Percentiles rank a stretch among this genome's conserved stretches.
Evolutionary conservation across 2,113 vertebrate genomes (phyloP).

Genomic region (Phalacrocorax pelagicus): DNA sequence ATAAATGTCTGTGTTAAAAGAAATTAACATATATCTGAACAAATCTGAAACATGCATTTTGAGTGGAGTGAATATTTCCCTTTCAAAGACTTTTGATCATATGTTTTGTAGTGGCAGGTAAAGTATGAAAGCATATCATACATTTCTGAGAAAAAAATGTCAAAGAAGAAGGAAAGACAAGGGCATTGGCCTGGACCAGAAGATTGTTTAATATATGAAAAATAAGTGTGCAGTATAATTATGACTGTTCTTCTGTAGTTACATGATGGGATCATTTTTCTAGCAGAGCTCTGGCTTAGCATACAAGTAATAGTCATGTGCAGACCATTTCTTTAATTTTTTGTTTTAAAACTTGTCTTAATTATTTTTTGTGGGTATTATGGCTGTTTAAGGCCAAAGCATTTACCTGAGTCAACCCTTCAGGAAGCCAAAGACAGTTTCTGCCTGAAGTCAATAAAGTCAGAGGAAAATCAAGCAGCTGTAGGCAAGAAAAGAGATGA

Average conservation of each 20-base stretch:
- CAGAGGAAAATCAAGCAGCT: not conserved
- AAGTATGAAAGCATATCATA: not conserved
- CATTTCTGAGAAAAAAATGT: not conserved
- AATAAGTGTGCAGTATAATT: not conserved
- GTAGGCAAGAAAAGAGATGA: not conserved
- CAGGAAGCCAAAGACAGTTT: not conserved
- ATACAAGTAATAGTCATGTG: not conserved
- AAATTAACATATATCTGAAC: not conserved
- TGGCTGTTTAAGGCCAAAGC: not conserved
- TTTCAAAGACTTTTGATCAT: not conserved
- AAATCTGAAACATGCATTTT: not conserved
- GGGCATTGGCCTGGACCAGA: not conserved
- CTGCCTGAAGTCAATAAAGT: not conserved
- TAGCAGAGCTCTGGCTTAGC: not conserved
- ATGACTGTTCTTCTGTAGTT: not conserved
- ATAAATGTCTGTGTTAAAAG: not conserved
- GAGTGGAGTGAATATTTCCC: not conserved
- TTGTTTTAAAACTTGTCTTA: not conserved
- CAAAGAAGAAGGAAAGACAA: not conserved
- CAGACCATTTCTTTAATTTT: not conserved
- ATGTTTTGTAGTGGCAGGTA: not conserved
- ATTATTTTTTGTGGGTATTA: not conserved
- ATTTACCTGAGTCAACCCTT: not conserved
- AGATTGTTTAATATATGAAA: not conserved
- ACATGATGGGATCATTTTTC: rapidly evolving